phyloP scores from a whole-genome alignment of 2,888 invertebrate genomes.

The Patella ulyssiponensis region DNA sequence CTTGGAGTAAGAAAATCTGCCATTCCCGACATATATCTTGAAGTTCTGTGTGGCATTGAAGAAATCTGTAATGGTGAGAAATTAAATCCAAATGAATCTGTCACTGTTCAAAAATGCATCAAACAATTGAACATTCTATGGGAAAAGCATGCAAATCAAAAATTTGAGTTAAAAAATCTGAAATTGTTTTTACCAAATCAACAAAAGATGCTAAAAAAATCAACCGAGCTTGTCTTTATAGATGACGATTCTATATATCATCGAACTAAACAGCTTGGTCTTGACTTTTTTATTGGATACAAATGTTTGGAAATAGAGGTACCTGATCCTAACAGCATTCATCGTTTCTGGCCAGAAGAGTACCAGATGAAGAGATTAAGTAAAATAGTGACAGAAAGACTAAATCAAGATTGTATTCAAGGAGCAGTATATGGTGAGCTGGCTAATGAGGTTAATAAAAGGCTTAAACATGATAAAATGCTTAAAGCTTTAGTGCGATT shows the following conservation, averaged over 20 bases:
- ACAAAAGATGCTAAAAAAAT: constrained; percentile 14
- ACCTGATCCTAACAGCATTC: constrained; percentile 18
- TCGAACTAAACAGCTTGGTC: constrained; percentile 4
- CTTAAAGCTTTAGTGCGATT: not conserved
- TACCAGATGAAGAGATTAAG: constrained; percentile 43
- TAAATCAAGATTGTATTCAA: constrained; percentile 34
- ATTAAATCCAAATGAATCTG: constrained; percentile 43
- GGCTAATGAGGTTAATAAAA: not conserved
- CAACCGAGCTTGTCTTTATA: constrained; percentile 27
- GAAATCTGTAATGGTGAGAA: constrained; percentile 18
- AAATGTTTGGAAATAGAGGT: constrained; percentile 21
- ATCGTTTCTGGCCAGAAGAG: constrained; percentile 34
- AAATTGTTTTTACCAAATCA: constrained; percentile 28
- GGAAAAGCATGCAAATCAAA: not conserved
- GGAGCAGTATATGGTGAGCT: not conserved
- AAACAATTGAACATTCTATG: constrained; percentile 19
- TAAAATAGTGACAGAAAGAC: constrained; percentile 24
- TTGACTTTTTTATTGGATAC: constrained; percentile 32
- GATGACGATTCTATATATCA: constrained; percentile 26
- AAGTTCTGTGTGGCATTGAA: constrained; percentile 40
- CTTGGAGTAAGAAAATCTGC: constrained; percentile 44
- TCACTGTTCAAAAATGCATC: constrained; percentile 36
- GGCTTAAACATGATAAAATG: not conserved
- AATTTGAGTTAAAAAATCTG: not conserved
- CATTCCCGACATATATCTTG: constrained; percentile 43